A percentile compares a stretch with the other conserved stretches of the same genome.
phyloP scores from a whole-genome alignment of 1,140 invertebrate genomes.

The Dendrolimus punctatus region DNA sequence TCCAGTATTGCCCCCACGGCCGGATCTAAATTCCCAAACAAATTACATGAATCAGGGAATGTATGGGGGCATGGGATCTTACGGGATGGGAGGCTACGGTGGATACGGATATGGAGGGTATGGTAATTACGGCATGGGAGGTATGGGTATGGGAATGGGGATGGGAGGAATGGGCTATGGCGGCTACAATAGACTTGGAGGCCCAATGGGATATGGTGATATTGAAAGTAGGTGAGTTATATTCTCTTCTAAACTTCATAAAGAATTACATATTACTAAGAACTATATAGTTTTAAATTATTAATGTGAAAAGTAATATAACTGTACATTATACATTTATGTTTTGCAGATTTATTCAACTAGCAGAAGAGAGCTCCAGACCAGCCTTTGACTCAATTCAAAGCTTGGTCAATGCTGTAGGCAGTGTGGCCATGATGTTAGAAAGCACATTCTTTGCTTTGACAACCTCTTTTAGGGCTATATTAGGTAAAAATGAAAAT shows the following conservation, averaged over 20 bases:
- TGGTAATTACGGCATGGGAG: slow-evolving; percentile 40
- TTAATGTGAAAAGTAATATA: too few species aligned
- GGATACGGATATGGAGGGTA: slow-evolving; percentile 31
- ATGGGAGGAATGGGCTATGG: slow-evolving; percentile 29
- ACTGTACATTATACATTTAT: slow-evolving; percentile 1
- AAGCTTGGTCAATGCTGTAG: slow-evolving; percentile 91
- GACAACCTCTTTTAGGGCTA: slow-evolving; percentile 94
- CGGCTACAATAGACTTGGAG: slow-evolving; percentile 61
- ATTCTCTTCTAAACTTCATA: neutral
- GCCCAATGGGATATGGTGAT: slow-evolving; percentile 68
- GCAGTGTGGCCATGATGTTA: slow-evolving; percentile 95
- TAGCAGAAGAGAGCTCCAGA: slow-evolving; percentile 92
- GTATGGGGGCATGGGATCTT: slow-evolving; percentile 26
- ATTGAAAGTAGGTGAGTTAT: slow-evolving; percentile 73
- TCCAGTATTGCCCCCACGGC: slow-evolving; percentile 44
- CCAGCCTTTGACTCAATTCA: slow-evolving; percentile 96
- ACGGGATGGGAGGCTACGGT: slow-evolving; percentile 38
- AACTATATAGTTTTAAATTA: too few species aligned
- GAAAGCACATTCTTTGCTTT: slow-evolving; percentile 97
- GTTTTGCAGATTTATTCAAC: slow-evolving; percentile 81
- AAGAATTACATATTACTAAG: too few species aligned
- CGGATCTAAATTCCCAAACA: slow-evolving; percentile 30
- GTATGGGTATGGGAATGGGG: slow-evolving; percentile 32
- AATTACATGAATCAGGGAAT: slow-evolving; percentile 35
- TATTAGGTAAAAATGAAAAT: slow-evolving; percentile 73